Percentiles rank a stretch among this genome's conserved stretches.
Evolutionary conservation across 2,888 invertebrate genomes (phyloP).

Genomic region (Drosophila incognita): DNA sequence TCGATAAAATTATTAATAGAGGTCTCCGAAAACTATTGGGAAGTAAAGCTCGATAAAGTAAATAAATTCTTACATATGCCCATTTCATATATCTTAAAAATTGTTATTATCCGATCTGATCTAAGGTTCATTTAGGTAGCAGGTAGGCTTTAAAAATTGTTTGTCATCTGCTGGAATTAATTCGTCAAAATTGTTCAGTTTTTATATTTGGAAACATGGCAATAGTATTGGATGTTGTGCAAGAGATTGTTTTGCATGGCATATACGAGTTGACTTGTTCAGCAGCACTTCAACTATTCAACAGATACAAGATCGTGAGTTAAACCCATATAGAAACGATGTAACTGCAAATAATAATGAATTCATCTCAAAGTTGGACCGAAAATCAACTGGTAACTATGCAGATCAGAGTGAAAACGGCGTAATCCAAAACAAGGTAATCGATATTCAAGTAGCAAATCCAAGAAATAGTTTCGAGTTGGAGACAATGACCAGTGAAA

Average conservation of each 20-base stretch:
- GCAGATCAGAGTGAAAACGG: not conserved
- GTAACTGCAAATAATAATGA: not conserved
- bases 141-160: not conserved
- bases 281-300: constrained; percentile 29
- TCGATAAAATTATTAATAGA: not conserved
- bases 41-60: not conserved
- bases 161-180: constrained; percentile 7
- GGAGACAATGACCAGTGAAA: not conserved
- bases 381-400: not conserved
- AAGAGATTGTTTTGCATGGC: constrained; percentile 50
- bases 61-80: not conserved
- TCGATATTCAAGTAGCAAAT: not conserved
- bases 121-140: not conserved
- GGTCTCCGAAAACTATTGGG: not conserved
- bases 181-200: constrained; percentile 14
- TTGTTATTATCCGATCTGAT: not conserved
- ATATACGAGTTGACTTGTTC: constrained; percentile 50
- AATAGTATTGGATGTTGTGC: constrained; percentile 54
- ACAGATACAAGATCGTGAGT: constrained; percentile 51
- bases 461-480: not conserved
- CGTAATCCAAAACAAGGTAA: not conserved
- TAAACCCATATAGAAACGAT: not conserved
- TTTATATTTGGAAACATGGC: constrained; percentile 46
- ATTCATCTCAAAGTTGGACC: constrained; percentile 14
- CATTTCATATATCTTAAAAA: not conserved